Evolutionary conservation across 2,888 invertebrate genomes (phyloP).

Genomic region (Mamestra brassicae): DNA sequence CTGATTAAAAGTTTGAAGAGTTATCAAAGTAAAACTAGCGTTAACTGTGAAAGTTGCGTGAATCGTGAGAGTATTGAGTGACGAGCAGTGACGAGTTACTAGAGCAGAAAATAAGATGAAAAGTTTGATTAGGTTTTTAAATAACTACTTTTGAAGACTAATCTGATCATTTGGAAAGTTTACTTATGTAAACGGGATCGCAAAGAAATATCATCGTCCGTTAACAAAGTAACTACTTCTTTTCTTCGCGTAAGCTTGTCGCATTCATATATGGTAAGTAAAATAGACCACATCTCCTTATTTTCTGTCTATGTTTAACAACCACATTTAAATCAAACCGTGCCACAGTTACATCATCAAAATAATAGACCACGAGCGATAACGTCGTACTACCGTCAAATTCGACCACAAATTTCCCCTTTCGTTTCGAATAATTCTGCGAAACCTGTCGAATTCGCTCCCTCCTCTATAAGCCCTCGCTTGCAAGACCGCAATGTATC

Average conservation of each 20-base stretch:
- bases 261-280: background rate
- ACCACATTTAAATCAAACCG: background rate
- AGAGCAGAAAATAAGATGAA: background rate
- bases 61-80: background rate
- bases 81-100: background rate
- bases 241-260: no score
- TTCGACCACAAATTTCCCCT: constrained; percentile 29
- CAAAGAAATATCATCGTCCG: no score
- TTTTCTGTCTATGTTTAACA: background rate
- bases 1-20: constrained; percentile 35
- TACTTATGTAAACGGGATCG: no score
- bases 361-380: constrained; percentile 19
- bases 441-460: constrained; percentile 31
- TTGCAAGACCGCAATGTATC: constrained; percentile 46
- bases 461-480: background rate
- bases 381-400: constrained; percentile 26
- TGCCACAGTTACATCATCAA: constrained; percentile 17
- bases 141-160: background rate
- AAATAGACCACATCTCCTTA: background rate
- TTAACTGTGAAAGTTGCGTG: background rate
- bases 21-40: constrained; percentile 14
- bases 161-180: background rate
- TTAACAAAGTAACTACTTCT: no score
- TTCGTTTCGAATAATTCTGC: constrained; percentile 33
- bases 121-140: constrained; percentile 11